Evolutionary conservation across 1,140 invertebrate genomes (phyloP).

Genomic region (Drosophila burlai): DNA sequence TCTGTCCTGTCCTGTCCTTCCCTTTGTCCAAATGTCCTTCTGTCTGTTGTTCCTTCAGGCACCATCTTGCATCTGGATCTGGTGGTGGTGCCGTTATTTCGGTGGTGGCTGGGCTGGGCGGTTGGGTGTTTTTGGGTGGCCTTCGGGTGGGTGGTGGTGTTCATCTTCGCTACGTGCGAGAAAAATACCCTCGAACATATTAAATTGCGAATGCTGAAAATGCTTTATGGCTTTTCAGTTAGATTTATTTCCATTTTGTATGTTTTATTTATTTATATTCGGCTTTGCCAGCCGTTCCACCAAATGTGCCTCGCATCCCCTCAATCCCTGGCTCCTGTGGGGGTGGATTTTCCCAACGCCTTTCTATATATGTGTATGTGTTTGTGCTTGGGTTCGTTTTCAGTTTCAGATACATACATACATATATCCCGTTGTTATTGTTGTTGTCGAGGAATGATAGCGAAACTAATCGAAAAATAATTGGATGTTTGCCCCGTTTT

Average conservation of each 20-base stretch:
- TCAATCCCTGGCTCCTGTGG: slow-evolving; percentile 8
- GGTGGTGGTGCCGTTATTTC: slow-evolving; percentile 30
- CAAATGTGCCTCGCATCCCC: slow-evolving; percentile 46
- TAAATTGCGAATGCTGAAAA: slow-evolving; percentile 85
- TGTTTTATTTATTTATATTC: slow-evolving; percentile 85
- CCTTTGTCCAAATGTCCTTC: slow-evolving; percentile 53
- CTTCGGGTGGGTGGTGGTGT: slow-evolving; percentile 46
- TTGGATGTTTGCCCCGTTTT: slow-evolving; percentile 78
- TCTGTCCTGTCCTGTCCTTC: slow-evolving; percentile 34
- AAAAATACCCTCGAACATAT: slow-evolving; percentile 84
- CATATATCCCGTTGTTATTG: slow-evolving; percentile 50
- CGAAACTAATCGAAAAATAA: slow-evolving; percentile 85
- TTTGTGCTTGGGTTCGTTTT: slow-evolving; percentile 56
- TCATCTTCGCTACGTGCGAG: slow-evolving; percentile 80
- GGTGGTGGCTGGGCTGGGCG: slow-evolving; percentile 40
- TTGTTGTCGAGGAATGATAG: slow-evolving; percentile 80
- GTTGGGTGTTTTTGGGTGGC: slow-evolving; percentile 14
- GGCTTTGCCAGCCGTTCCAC: slow-evolving; percentile 53
- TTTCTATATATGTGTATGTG: slow-evolving; percentile 3
- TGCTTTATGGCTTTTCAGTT: slow-evolving; percentile 85
- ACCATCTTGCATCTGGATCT: slow-evolving; percentile 73
- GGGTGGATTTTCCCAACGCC: slow-evolving; percentile 57
- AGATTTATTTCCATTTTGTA: slow-evolving; percentile 85
- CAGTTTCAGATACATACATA: slow-evolving; percentile 49
- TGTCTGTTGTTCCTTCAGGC: slow-evolving; percentile 69